Base-by-base conservation (phyloP, 2,888 invertebrate species). In the Koerneria pararmatus region DNA sequence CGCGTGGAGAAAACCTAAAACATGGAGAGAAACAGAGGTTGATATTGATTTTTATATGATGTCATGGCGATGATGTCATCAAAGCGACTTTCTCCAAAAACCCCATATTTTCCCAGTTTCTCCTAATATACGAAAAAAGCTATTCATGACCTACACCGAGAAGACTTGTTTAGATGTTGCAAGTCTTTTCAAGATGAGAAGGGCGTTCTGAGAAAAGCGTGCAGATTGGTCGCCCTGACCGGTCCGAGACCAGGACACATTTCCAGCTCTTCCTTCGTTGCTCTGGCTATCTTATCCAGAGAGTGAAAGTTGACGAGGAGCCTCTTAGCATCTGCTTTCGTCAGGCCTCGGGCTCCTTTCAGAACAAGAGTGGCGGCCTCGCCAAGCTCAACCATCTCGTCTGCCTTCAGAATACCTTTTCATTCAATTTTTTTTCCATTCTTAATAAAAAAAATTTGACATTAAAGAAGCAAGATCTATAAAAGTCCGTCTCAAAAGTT, bases 221-320 rank as follows among this genome's bases (percentile, higher is more conserved):
- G 71, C 15, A 82, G 62, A 64, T 76, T 77, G 65, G 75, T 70
- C 1, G 79, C 80, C 51, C 79, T 77, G 46, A 75, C 70, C 8
- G 77, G 78, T 11, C 81, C 82, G 11, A 82, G 68, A 11, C 82
- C 82, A 1, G 77, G 72, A 66, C 79, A 78, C n/a, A 72, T 53
- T 3, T 67, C 70, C 5, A 82, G 67, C 57, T 80, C 70, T 19
- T 77, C 74, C 46, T 73, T 74, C 3, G 69, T 64, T 4, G 78
- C 78, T n/a, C 73, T 61, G 6, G 74, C 71, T 27, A 82, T 72
- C 46, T 69, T 67, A 37, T 69, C 51, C 19, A 82, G 62, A 19
- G 75, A 73, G 3, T 79, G 79, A 56, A 80, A 82, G 49, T 72
- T 72, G 59, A 70, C 73, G 8, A 82, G 71, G 2, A 82, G 64